phyloP scores from a whole-genome alignment of 2,113 vertebrate genomes.

The Crotalus tigris region DNA sequence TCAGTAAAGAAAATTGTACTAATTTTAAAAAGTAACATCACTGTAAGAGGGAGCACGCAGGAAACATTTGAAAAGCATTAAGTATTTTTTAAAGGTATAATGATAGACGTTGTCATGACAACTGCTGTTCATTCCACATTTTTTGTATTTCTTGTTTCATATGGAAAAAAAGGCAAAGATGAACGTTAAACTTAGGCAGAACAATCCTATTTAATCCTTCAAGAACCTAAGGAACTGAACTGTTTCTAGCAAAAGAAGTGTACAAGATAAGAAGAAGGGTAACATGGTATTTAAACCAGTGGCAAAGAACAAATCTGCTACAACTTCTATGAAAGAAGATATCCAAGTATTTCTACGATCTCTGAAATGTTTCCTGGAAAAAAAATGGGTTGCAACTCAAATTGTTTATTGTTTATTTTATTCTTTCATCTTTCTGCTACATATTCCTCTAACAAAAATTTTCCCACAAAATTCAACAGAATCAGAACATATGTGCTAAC shows the following conservation, averaged over 20 bases:
- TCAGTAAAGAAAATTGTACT: background rate
- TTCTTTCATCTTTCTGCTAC: background rate
- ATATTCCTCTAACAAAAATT: background rate
- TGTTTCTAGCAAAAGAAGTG: background rate
- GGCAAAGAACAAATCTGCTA: background rate
- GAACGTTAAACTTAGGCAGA: slow-evolving; percentile 35
- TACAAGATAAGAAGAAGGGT: background rate
- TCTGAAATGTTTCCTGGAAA: background rate
- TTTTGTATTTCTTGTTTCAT: slow-evolving; percentile 57
- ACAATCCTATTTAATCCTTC: background rate
- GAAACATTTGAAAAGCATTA: slow-evolving; percentile 41
- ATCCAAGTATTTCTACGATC: background rate
- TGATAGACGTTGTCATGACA: slow-evolving; percentile 68
- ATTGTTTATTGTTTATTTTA: background rate
- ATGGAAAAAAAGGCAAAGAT: slow-evolving; percentile 37
- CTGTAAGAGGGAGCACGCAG: slow-evolving; percentile 41
- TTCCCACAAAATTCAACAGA: background rate
- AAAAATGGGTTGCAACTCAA: slow-evolving; percentile 2
- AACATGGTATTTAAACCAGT: background rate
- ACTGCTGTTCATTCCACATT: slow-evolving; percentile 70
- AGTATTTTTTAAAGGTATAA: slow-evolving; percentile 62
- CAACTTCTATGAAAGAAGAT: background rate
- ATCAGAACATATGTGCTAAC: background rate
- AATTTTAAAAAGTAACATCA: slow-evolving; percentile 43
- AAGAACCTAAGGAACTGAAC: background rate